These are phyloP conservation scores for Gasterosteus nipponicus DNA, from an alignment of 2,113 vertebrate genomes.

Conservation along the genomic window DNA sequence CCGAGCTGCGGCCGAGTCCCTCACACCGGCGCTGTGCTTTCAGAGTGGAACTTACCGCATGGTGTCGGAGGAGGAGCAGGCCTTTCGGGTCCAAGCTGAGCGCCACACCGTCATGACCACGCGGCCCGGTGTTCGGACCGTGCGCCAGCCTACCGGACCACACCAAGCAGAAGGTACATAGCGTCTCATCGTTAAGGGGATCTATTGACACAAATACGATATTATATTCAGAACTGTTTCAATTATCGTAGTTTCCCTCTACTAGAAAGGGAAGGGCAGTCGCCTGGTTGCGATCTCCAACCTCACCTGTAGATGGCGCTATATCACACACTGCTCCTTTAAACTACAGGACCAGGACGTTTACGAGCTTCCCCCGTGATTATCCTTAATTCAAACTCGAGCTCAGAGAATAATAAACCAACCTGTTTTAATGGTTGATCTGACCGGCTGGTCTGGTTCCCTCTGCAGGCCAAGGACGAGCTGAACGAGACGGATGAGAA, in stretches of 20 bases:
- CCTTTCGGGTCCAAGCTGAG: conserved; percentile 90
- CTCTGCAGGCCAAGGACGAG: conserved; percentile 92
- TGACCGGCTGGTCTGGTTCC: neutral
- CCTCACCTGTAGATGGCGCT: neutral
- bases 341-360: neutral
- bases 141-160: conserved; percentile 87
- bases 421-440: neutral
- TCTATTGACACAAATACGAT: neutral
- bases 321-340: neutral
- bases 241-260: neutral
- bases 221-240: neutral
- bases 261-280: neutral
- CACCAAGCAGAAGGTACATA: conserved; percentile 92
- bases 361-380: too few relatives aligned
- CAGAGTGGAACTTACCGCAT: conserved; percentile 93
- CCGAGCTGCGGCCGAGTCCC: conserved; percentile 89
- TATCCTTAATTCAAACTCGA: too few relatives aligned
- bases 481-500: conserved; percentile 92
- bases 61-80: conserved; percentile 95
- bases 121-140: conserved; percentile 89
- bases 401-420: too few relatives aligned
- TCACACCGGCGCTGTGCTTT: neutral
- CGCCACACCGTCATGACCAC: conserved; percentile 92
- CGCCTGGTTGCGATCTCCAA: neutral
- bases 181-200: neutral